phyloP scores from a whole-genome alignment of 2,797 vertebrate genomes.

The Meda fulgida region DNA sequence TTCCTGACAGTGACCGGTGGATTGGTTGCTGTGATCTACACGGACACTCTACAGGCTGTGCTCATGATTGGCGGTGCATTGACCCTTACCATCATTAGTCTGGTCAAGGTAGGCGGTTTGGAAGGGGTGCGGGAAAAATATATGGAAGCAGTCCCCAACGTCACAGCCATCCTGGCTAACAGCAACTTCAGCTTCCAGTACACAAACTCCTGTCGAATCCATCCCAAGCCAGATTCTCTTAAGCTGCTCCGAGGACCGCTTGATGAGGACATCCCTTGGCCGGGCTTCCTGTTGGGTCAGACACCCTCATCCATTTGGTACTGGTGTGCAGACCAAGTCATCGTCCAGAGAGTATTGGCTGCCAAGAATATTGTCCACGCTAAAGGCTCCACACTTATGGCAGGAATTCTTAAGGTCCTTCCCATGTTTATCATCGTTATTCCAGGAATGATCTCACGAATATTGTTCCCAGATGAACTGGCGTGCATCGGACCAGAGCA shows the following conservation, averaged over 20 bases:
- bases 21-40: conserved; percentile 96
- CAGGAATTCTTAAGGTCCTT: conserved; percentile 93
- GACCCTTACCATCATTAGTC: conserved; percentile 90
- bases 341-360: conserved; percentile 95
- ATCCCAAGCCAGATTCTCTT: conserved; percentile 90
- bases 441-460: conserved; percentile 98
- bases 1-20: conserved; percentile 95
- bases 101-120: conserved; percentile 91
- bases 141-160: conserved; percentile 92
- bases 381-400: conserved; percentile 96
- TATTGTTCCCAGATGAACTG: conserved; percentile 90
- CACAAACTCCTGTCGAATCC: conserved; percentile 86
- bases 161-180: conserved; percentile 85
- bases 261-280: conserved; percentile 97
- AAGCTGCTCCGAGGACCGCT: conserved; percentile 88
- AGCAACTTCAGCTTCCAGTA: conserved; percentile 88
- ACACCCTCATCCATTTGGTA: conserved; percentile 99
- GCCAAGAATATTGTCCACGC: conserved; percentile 96
- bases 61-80: conserved; percentile 96
- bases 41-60: conserved; percentile 94
- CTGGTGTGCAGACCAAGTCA: conserved; percentile 99
- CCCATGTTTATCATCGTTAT: conserved; percentile 99
- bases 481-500: conserved; percentile 97
- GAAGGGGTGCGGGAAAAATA: conserved; percentile 93
- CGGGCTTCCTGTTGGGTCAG: conserved; percentile 95